Conservation (phyloP, 2,797 vertebrate genomes). For the Phoxinus dragarum region DNA sequence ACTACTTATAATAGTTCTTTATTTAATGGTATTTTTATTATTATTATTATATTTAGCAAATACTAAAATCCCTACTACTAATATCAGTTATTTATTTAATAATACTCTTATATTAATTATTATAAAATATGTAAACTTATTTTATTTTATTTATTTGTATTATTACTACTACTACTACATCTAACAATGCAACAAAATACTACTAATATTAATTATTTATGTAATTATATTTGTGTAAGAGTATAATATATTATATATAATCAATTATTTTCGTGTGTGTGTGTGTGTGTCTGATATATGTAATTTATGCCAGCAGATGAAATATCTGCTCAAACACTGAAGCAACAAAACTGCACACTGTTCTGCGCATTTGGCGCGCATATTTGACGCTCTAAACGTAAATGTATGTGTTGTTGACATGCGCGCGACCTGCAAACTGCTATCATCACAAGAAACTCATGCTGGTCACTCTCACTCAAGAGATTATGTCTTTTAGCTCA, state of each 20-base stretch:
- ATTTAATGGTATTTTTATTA: neutral
- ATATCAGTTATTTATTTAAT: neutral
- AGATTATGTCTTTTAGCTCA: neutral
- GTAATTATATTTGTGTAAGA: neutral
- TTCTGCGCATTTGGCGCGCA: slow-evolving; percentile 23
- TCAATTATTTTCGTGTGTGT: too few relatives aligned
- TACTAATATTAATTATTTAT: neutral
- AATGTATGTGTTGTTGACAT: slow-evolving; percentile 2
- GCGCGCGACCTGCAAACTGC: neutral
- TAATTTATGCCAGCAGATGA: neutral
- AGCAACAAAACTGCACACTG: neutral
- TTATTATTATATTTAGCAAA: neutral
- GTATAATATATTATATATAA: too few relatives aligned
- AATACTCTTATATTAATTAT: neutral
- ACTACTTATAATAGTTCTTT: neutral
- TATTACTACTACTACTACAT: neutral
- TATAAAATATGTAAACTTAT: neutral
- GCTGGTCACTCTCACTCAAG: neutral
- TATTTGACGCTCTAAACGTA: slow-evolving; percentile 23
- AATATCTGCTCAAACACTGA: neutral
- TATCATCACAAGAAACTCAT: slow-evolving; percentile 8
- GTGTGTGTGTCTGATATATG: neutral
- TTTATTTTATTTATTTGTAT: neutral
- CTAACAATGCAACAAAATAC: neutral
- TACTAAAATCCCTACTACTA: neutral